Base-by-base conservation (phyloP, 2,113 vertebrate genomes). In the Perca fluviatilis region DNA sequence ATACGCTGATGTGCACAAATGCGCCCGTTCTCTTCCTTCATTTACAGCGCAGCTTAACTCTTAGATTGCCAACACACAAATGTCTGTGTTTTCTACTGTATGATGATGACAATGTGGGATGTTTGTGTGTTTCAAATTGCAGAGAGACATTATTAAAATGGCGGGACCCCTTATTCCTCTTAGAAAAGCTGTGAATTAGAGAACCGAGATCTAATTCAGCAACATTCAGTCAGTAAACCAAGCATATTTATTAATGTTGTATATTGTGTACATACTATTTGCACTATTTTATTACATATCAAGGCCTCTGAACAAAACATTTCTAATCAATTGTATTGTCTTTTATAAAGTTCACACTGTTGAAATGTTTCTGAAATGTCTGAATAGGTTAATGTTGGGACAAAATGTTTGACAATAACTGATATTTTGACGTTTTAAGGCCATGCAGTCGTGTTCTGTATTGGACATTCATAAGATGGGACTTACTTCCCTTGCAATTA, bases 221-320 rank as follows among this genome's bases (percentile, higher is more conserved):
- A 74, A 43, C 67, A 80, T 80, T 86, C 23, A 86, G 3, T 68
- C 40, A 23, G 53, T 77, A 40, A 80, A 67, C 40, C 6, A 54
- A 86, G 66, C 76, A 70, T 94, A 94, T 94, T 94, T 94, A 94
- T 94, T 93, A 53, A 72, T 88, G 36, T 67, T 92, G 83, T 90
- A 86, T 87, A 90, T 88, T 88, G 8, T 94, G 88, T 93, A 90
- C 43, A 93, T 90, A 85, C 15, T 70, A 58, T 40, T 86, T 89
- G 77, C 80, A 91, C 85, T 86, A 62, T 90, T 89, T 88, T 89
- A 82, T 79, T 63, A 74, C 19, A 67, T 86, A 69, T 83, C 40
- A 83, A 25, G 12, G 64, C 78, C 14, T 66, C n/a, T 54, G 13
- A 67, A 30, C 54, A 69, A 81, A 74, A 56, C 27, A 70, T 64